Conservation (phyloP, 2,113 vertebrate species). For the Mormoops blainvillei region DNA sequence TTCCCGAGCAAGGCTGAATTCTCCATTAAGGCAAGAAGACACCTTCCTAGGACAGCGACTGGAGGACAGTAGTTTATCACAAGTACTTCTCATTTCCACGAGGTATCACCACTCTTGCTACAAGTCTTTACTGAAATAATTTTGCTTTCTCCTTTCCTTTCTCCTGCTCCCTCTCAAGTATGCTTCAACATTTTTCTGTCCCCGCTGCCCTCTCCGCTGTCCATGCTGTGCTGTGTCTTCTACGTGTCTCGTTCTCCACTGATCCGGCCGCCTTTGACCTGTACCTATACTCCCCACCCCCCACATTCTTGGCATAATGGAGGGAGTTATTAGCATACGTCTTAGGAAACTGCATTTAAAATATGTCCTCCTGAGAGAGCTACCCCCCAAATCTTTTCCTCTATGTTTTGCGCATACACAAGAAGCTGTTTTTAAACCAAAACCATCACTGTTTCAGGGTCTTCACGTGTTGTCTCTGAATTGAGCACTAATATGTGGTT, state of each 20-base stretch:
- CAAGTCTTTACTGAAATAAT: not conserved
- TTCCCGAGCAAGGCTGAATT: not conserved
- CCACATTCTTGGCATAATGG: not conserved
- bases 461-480: not conserved
- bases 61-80: not conserved
- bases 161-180: not conserved
- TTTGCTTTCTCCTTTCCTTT: not conserved
- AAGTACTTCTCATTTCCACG: not conserved
- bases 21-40: not conserved
- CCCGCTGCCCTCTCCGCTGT: not conserved
- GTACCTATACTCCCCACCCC: not conserved
- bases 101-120: not conserved
- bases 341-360: not conserved
- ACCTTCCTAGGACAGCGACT: not conserved
- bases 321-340: not conserved
- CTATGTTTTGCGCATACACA: not conserved
- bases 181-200: not conserved
- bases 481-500: not conserved
- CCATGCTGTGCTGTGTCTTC: not conserved
- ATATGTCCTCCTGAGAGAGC: not conserved
- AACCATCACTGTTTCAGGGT: not conserved
- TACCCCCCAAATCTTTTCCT: not conserved
- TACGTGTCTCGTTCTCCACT: not conserved
- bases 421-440: not conserved
- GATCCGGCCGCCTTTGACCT: not conserved